Evolutionary conservation across 2,888 invertebrate species (phyloP).

Genomic region (Lochmaea capreae): DNA sequence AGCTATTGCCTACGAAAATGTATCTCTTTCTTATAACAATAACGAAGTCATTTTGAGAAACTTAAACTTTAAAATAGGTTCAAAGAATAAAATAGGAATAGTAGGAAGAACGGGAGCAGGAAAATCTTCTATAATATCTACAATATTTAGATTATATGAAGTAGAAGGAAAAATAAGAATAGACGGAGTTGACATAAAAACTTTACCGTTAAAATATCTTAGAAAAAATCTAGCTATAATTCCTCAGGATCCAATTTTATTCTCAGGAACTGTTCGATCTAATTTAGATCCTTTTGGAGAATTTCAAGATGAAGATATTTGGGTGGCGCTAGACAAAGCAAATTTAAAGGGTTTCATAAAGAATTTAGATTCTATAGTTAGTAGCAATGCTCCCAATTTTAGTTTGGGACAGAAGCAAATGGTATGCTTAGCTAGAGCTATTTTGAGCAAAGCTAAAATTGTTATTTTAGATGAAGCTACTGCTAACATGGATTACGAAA

Average conservation of each 20-base stretch:
- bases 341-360: slow-evolving; percentile 77
- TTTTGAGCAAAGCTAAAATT: slow-evolving; percentile 66
- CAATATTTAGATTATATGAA: slow-evolving; percentile 83
- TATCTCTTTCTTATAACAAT: slow-evolving; percentile 78
- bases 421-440: slow-evolving; percentile 69
- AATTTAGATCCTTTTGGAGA: slow-evolving; percentile 90
- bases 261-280: slow-evolving; percentile 86
- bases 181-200: slow-evolving; percentile 79
- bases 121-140: slow-evolving; percentile 80
- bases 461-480: slow-evolving; percentile 70
- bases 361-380: slow-evolving; percentile 67
- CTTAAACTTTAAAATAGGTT: slow-evolving; percentile 74
- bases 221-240: slow-evolving; percentile 84
- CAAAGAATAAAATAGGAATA: slow-evolving; percentile 81
- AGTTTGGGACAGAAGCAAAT: slow-evolving; percentile 70
- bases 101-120: slow-evolving; percentile 88
- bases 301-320: slow-evolving; percentile 80
- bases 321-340: slow-evolving; percentile 79
- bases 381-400: slow-evolving; percentile 56
- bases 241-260: slow-evolving; percentile 86
- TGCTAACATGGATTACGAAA: slow-evolving; percentile 68
- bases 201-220: slow-evolving; percentile 79
- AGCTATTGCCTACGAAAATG: slow-evolving; percentile 73
- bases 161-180: slow-evolving; percentile 82
- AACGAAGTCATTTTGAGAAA: slow-evolving; percentile 80